A percentile compares a stretch with the other conserved stretches of the same genome.
Conservation (phyloP, 2,797 vertebrate species). For the Erethizon dorsatum region DNA sequence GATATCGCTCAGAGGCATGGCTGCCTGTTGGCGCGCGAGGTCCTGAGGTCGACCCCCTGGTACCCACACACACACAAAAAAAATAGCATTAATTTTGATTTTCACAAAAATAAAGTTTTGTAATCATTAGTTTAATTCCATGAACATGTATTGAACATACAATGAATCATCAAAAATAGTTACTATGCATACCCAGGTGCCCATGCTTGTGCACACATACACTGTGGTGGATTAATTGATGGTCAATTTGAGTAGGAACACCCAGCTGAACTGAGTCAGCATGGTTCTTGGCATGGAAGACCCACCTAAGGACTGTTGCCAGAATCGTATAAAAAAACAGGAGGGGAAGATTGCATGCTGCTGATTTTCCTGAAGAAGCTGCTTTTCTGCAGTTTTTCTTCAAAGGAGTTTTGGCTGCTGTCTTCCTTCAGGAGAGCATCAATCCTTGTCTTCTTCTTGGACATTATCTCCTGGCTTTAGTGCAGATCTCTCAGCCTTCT, state of each 20-base stretch:
- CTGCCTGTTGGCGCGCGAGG: no score
- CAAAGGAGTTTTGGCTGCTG: not conserved
- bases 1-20: no score
- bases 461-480: not conserved
- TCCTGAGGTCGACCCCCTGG: no score
- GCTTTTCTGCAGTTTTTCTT: not conserved
- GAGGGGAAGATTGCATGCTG: not conserved
- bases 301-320: not conserved
- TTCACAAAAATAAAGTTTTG: slow-evolving; percentile 36
- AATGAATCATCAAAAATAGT: slow-evolving; percentile 8
- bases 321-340: not conserved
- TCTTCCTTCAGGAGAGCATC: not conserved
- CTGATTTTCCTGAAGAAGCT: not conserved
- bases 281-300: not conserved
- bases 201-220: not conserved
- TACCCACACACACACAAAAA: no score
- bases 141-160: slow-evolving; percentile 32
- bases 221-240: not conserved
- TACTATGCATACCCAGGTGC: not conserved
- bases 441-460: not conserved
- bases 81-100: not conserved
- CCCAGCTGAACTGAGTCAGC: not conserved
- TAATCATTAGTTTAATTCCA: not conserved
- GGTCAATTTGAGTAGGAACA: not conserved
- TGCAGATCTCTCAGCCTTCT: not conserved